These are phyloP conservation scores for Plodia interpunctella DNA, from an alignment of 1,140 invertebrate species.

Conservation along the genomic window DNA sequence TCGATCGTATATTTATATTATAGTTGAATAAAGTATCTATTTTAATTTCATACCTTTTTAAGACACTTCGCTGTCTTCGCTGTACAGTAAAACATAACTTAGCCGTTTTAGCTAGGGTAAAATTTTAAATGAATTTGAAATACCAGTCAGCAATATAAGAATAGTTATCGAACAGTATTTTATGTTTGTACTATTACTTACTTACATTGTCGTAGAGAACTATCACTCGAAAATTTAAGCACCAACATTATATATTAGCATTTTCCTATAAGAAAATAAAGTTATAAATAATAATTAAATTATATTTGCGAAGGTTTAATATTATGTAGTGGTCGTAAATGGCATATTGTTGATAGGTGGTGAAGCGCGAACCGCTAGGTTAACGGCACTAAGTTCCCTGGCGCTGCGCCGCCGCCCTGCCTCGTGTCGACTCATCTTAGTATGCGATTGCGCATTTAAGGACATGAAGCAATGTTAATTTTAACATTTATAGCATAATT, in stretches of 20 bases:
- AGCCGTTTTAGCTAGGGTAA: constrained; percentile 74
- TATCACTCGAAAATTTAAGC: constrained; percentile 54
- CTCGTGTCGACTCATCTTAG: constrained; percentile 26
- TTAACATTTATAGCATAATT: constrained; percentile 73
- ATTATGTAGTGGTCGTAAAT: constrained; percentile 35
- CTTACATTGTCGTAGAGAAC: constrained; percentile 41
- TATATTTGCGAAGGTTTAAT: constrained; percentile 40
- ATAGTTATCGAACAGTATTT: constrained; percentile 52
- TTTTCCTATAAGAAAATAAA: constrained; percentile 49
- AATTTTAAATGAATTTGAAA: constrained; percentile 70
- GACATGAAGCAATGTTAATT: constrained; percentile 74
- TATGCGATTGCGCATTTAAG: constrained; percentile 48
- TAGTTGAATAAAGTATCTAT: constrained; percentile 39
- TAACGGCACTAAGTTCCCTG: constrained; percentile 60
- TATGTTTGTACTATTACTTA: constrained; percentile 40
- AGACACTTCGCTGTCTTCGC: constrained; percentile 61
- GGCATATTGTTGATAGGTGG: constrained; percentile 26
- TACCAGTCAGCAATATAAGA: constrained; percentile 55
- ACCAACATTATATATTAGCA: constrained; percentile 59
- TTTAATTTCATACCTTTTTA: constrained; percentile 56
- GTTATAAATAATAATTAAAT: constrained; percentile 37
- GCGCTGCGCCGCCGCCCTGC: constrained; percentile 23
- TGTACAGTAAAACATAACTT: constrained; percentile 72
- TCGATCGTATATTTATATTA: constrained; percentile 42
- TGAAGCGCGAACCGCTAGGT: constrained; percentile 19